These are phyloP conservation scores for Panthera uncia DNA, from an alignment of 2,113 vertebrate species.

Conservation along the genomic window DNA sequence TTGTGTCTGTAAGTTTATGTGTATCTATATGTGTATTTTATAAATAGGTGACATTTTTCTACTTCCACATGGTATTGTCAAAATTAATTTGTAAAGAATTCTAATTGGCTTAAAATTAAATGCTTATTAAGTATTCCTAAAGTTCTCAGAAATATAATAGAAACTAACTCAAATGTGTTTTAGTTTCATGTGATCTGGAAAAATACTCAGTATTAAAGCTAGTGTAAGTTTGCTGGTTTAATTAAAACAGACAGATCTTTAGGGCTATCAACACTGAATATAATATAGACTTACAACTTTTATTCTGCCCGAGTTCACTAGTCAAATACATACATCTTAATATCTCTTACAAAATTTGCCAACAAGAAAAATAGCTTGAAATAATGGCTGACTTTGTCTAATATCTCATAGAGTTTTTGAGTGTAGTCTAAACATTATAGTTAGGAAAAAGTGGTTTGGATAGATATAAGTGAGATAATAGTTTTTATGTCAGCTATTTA, in stretches of 20 bases:
- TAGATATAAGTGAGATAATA: not conserved
- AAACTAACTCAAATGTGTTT: not conserved
- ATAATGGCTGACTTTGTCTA: not conserved
- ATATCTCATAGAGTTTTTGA: not conserved
- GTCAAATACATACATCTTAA: not conserved
- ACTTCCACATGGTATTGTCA: not conserved
- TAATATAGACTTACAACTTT: not conserved
- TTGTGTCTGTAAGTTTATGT: not conserved
- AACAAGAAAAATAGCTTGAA: not conserved
- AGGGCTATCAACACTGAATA: not conserved
- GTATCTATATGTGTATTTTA: not conserved
- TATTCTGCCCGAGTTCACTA: not conserved
- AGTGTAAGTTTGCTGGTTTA: not conserved
- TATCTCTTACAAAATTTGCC: not conserved
- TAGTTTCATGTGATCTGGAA: not conserved
- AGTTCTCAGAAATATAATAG: not conserved
- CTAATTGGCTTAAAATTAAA: not conserved
- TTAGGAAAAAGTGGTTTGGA: not conserved
- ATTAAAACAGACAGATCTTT: not conserved
- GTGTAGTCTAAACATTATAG: not conserved
- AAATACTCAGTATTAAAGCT: not conserved
- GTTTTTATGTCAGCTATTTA: not conserved
- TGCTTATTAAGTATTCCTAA: not conserved
- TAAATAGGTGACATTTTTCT: not conserved
- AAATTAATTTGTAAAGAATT: not conserved